These are phyloP conservation scores for Mohoua ochrocephala DNA, from an alignment of 2,113 vertebrate genomes.

Conservation along the genomic window DNA sequence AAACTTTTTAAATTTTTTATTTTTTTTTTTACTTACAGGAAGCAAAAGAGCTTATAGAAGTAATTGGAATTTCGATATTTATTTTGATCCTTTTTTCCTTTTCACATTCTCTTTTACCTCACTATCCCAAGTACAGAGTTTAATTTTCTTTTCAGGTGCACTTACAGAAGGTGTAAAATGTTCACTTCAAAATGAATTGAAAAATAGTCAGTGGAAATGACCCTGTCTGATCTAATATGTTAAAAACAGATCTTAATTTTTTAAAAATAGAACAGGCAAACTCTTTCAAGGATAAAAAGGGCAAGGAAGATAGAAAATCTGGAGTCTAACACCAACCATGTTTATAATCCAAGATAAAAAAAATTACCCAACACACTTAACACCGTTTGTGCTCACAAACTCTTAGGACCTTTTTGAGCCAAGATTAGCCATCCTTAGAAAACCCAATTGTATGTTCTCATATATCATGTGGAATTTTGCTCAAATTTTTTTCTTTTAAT, in stretches of 20 bases:
- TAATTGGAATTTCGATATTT: neutral
- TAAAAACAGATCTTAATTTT: neutral
- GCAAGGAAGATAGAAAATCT: neutral
- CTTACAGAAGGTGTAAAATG: neutral
- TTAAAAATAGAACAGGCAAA: neutral
- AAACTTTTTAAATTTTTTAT: neutral
- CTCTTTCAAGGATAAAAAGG: neutral
- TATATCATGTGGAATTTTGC: accelerated
- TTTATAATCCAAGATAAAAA: neutral
- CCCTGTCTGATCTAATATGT: neutral
- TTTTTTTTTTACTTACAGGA: neutral
- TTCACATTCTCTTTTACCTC: neutral
- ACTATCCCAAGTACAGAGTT: neutral
- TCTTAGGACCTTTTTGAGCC: neutral
- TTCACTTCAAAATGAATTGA: neutral
- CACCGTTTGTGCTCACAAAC: neutral
- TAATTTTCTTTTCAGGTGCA: neutral
- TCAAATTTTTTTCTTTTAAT: neutral
- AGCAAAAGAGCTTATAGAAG: neutral
- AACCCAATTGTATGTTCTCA: neutral
- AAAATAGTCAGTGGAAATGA: neutral
- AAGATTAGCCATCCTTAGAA: neutral
- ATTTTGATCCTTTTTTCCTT: neutral
- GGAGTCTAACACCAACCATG: neutral
- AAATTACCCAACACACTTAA: neutral